These are phyloP conservation scores for Drosophila cracens DNA, from an alignment of 2,888 invertebrate species.

Conservation along the genomic window DNA sequence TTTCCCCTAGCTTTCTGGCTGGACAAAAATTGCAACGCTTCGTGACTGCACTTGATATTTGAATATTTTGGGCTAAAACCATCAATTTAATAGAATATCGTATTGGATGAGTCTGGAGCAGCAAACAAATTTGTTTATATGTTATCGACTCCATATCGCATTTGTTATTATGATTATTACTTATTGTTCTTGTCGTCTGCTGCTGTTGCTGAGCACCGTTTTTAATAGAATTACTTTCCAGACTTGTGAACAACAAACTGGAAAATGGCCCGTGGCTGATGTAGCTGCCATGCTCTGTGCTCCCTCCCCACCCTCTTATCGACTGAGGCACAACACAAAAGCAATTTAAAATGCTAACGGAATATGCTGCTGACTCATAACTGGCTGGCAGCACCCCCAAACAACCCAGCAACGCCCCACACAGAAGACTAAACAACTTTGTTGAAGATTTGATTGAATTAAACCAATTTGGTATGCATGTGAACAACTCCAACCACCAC, in stretches of 20 bases:
- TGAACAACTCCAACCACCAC: background rate
- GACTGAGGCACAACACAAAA: constrained; percentile 43
- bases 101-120: constrained; percentile 47
- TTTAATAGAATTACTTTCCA: constrained; percentile 72
- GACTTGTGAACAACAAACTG: constrained; percentile 50
- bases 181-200: constrained; percentile 29
- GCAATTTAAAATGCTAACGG: constrained; percentile 44
- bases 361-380: constrained; percentile 69
- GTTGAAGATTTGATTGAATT: constrained; percentile 65
- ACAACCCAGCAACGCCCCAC: background rate
- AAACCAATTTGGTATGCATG: constrained; percentile 69
- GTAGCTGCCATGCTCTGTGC: background rate
- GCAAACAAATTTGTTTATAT: constrained; percentile 49
- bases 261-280: constrained; percentile 39
- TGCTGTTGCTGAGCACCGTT: constrained; percentile 26
- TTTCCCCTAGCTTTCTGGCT: background rate
- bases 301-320: background rate
- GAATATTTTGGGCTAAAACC: constrained; percentile 15
- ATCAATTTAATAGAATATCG: constrained; percentile 69
- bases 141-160: constrained; percentile 48
- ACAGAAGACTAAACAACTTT: constrained; percentile 37
- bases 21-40: constrained; percentile 45
- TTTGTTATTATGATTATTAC: constrained; percentile 22
- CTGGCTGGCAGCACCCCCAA: constrained; percentile 12
- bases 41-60: constrained; percentile 26